phyloP scores from a whole-genome alignment of 2,888 invertebrate species.

The Trimorus sp. region DNA sequence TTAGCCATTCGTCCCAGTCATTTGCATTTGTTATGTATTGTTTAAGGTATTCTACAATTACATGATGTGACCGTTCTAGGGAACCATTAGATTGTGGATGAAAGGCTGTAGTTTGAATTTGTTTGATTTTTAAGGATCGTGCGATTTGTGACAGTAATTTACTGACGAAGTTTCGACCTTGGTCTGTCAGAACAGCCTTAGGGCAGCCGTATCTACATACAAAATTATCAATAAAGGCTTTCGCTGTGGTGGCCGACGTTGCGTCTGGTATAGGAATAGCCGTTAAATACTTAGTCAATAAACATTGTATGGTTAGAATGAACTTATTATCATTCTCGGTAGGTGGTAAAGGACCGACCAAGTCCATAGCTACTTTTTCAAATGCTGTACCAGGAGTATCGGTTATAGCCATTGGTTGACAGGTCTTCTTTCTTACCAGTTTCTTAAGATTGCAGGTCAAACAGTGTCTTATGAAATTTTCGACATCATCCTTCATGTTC shows the following conservation, averaged over 20 bases:
- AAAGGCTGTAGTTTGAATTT: too few species aligned
- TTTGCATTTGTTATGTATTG: too few species aligned
- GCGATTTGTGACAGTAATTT: too few species aligned
- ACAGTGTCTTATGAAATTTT: not conserved
- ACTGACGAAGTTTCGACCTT: too few species aligned
- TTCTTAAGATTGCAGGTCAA: slow-evolving; percentile 10
- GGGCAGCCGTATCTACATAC: not conserved
- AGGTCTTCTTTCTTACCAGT: not conserved
- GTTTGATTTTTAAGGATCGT: too few species aligned
- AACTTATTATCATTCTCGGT: too few species aligned
- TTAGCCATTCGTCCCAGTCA: too few species aligned
- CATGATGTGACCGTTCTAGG: too few species aligned
- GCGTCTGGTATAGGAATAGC: not conserved
- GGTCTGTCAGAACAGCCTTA: not conserved
- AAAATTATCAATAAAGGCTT: not conserved
- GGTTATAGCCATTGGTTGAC: not conserved
- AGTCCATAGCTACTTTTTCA: not conserved
- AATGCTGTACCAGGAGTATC: slow-evolving; percentile 7
- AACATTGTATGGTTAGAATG: not conserved
- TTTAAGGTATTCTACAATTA: too few species aligned
- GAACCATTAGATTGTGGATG: too few species aligned
- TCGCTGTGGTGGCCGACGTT: not conserved
- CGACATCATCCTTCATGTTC: not conserved
- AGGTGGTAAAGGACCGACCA: not conserved
- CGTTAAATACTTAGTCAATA: not conserved